Conservation (phyloP, 1,140 invertebrate species). For the Bombus sibiricus region DNA sequence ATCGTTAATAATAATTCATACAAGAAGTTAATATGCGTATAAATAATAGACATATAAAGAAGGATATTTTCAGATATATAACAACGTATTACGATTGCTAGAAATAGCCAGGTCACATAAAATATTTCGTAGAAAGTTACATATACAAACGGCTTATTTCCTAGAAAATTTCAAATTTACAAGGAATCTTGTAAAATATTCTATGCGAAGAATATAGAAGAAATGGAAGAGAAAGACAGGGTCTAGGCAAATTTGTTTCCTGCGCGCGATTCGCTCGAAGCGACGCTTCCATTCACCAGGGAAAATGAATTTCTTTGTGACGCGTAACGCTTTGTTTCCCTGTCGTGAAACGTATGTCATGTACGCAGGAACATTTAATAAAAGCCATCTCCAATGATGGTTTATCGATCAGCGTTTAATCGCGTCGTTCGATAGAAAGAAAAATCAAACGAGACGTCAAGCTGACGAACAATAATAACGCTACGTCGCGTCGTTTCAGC, state of each 20-base stretch:
- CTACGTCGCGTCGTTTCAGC: not conserved
- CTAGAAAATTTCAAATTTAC: not conserved
- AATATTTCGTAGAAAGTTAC: not conserved
- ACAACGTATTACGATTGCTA: not conserved
- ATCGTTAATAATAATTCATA: no score
- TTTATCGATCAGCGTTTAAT: conserved; percentile 28
- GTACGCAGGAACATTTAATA: conserved; percentile 13
- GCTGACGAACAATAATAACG: conserved; percentile 11
- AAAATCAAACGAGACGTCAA: conserved; percentile 5
- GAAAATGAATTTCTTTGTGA: conserved; percentile 23
- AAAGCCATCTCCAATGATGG: conserved; percentile 7
- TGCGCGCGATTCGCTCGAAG: not conserved
- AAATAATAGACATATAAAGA: not conserved
- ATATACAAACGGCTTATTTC: not conserved
- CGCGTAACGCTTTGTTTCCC: not conserved
- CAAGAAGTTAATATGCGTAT: not conserved
- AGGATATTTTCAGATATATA: not conserved
- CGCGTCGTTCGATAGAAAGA: not conserved
- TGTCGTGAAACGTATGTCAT: not conserved
- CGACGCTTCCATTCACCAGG: not conserved
- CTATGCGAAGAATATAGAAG: no score
- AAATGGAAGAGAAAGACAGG: not conserved
- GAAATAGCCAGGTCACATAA: not conserved
- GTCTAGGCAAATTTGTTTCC: not conserved
- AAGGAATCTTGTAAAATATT: no score